phyloP scores from a whole-genome alignment of 2,888 invertebrate genomes.

The Bugulina stolonifera region DNA sequence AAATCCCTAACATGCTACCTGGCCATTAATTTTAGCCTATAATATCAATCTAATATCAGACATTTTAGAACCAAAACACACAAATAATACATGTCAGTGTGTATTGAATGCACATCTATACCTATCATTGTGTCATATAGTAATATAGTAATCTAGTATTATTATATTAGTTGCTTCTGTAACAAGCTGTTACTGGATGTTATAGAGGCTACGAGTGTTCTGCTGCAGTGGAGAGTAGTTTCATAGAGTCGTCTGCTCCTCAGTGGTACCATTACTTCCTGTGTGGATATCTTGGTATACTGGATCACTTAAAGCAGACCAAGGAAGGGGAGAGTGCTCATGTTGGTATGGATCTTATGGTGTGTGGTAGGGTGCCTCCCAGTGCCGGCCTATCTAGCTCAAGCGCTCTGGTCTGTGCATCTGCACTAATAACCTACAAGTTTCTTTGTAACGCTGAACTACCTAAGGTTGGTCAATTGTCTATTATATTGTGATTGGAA shows the following conservation, averaged over 20 bases:
- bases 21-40: too few relatives aligned
- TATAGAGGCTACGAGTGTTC: not conserved
- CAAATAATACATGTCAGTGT: too few relatives aligned
- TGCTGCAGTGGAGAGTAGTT: constrained; percentile 31
- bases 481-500: too few relatives aligned
- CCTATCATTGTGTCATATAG: too few relatives aligned
- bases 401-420: constrained; percentile 90
- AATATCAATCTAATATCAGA: too few relatives aligned
- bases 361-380: constrained; percentile 81
- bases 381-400: constrained; percentile 95
- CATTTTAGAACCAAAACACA: too few relatives aligned
- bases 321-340: not conserved
- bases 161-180: too few relatives aligned
- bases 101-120: too few relatives aligned
- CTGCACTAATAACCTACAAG: constrained; percentile 68
- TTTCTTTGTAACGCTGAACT: too few relatives aligned
- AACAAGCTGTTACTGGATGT: too few relatives aligned
- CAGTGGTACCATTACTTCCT: constrained; percentile 89
- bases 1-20: too few relatives aligned
- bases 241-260: constrained; percentile 52
- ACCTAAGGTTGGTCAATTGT: too few relatives aligned
- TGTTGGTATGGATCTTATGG: constrained; percentile 66
- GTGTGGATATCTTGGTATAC: constrained; percentile 82
- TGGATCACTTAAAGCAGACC: constrained; percentile 57
- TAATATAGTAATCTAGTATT: not conserved